A percentile compares a stretch with the other conserved stretches of the same genome.
Conservation (phyloP, 2,113 vertebrate genomes). For the Phalacrocorax pelagicus region DNA sequence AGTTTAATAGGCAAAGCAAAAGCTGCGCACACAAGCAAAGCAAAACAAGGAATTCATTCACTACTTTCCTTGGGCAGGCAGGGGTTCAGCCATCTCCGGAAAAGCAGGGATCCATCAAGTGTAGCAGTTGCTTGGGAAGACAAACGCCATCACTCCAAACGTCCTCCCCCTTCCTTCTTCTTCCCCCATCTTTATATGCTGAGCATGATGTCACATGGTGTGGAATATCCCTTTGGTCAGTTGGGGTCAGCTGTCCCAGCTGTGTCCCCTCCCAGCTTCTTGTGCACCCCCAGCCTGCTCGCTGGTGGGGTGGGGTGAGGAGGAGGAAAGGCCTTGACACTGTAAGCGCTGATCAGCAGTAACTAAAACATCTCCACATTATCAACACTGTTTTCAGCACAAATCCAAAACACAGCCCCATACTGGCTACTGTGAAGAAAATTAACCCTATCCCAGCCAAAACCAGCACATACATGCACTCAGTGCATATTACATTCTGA, state of each 20-base stretch:
- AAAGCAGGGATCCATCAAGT: neutral
- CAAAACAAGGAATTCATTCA: too few species aligned
- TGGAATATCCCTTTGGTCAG: neutral
- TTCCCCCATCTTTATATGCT: neutral
- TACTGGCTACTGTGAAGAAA: too few species aligned
- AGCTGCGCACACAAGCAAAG: neutral
- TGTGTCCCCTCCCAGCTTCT: too few species aligned
- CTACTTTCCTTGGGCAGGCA: neutral
- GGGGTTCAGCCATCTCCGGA: neutral
- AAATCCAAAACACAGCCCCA: neutral
- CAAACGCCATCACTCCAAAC: accelerated
- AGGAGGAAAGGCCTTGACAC: neutral
- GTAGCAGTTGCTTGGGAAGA: neutral
- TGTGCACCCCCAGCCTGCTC: neutral
- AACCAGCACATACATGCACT: neutral
- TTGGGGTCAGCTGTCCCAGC: neutral
- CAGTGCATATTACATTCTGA: neutral
- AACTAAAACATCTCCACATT: neutral
- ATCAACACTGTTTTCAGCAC: neutral
- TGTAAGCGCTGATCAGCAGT: neutral
- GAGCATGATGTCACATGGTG: neutral
- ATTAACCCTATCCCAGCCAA: neutral
- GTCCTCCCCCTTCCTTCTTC: neutral
- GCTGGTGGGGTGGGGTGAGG: neutral
- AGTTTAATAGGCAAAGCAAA: neutral